Evolutionary conservation across 2,797 vertebrate species (phyloP), one percentile per base, ranked within the genome.

Genomic region (Lutjanus campechanus): DNA sequence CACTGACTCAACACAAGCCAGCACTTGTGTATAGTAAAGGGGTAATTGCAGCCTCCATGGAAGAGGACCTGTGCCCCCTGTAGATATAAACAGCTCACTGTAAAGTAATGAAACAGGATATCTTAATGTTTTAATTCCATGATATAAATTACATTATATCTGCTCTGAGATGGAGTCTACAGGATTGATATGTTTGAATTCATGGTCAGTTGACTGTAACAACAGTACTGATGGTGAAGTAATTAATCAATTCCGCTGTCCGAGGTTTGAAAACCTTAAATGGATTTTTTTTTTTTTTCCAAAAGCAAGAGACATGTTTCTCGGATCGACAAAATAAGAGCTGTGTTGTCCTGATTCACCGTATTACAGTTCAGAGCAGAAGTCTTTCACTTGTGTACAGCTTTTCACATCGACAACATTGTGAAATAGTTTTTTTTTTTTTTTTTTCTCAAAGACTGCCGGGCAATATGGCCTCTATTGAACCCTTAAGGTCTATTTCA

Each of bases 401-500:
- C 19, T 56, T 77, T 84, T 74, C 65, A 76, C 66, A 55, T 54
- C 13, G 20, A 72, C 60, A 76, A 69, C 69, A 62, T 36, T 41
- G 19, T 79, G 41, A 61, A 72, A 41, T 36, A 11, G 8, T 8
- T 17, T 50, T 50, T 2, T 15, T 43, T 61, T 16, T 59, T 60
- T 61, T 79, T 65, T 68, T 73, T 78, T 62, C 25, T 46, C 11
- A 11, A 6, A 8, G 44, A 36, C 72, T 55, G 13, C 61, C 55
- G 4, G 22, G 17, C 61, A 55, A 61, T 56, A 25, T 75, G 59
- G 19, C 74, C 77, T 82, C 51, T 70, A 60, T 78, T 83, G 80
- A 86, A 82, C 79, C 61, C 11, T 25, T 73, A 56, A 78, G 54
- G 62, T 73, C 44, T 44, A 22, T 87, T 86, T 83, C 77, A 81